Conservation (phyloP, 1,140 invertebrate species). For the Solenopsis fugax region DNA sequence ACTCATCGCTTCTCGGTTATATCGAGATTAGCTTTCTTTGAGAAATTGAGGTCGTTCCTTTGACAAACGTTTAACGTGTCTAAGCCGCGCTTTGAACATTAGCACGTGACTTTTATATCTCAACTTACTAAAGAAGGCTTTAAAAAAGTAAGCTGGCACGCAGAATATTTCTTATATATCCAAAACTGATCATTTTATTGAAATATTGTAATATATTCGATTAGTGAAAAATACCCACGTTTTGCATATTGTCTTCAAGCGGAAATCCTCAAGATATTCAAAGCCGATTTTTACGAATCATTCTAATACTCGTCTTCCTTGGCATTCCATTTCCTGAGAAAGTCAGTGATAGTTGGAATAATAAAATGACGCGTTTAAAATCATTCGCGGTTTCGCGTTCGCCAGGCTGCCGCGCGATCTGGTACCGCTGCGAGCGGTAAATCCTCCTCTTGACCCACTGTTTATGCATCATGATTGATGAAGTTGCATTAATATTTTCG, state of each 20-base stretch:
- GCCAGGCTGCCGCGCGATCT: background rate
- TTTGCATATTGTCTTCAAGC: background rate
- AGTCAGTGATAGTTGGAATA: slow-evolving; percentile 19
- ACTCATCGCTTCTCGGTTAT: slow-evolving; percentile 62
- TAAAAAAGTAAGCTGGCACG: background rate
- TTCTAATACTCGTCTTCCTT: background rate
- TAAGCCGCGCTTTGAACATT: slow-evolving; percentile 7
- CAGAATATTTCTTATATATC: background rate
- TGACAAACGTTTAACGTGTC: slow-evolving; percentile 33
- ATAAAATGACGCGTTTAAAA: slow-evolving; percentile 25
- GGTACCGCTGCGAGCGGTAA: slow-evolving; percentile 67
- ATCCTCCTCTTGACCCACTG: slow-evolving; percentile 74
- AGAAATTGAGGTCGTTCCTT: slow-evolving; percentile 49
- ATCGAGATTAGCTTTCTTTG: slow-evolving; percentile 62
- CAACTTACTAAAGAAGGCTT: background rate
- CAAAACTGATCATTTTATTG: background rate
- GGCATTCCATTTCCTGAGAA: slow-evolving; percentile 18
- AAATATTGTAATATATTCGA: background rate
- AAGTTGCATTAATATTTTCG: slow-evolving; percentile 78
- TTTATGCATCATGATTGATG: slow-evolving; percentile 77
- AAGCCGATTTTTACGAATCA: background rate
- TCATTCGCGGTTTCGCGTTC: slow-evolving; percentile 32
- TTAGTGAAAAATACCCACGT: background rate
- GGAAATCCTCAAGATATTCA: slow-evolving; percentile 11
- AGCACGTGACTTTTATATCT: background rate